Percentiles rank a stretch among this genome's conserved stretches.
Conservation (phyloP, 2,888 invertebrate genomes). For the Drosophila aldrichi region DNA sequence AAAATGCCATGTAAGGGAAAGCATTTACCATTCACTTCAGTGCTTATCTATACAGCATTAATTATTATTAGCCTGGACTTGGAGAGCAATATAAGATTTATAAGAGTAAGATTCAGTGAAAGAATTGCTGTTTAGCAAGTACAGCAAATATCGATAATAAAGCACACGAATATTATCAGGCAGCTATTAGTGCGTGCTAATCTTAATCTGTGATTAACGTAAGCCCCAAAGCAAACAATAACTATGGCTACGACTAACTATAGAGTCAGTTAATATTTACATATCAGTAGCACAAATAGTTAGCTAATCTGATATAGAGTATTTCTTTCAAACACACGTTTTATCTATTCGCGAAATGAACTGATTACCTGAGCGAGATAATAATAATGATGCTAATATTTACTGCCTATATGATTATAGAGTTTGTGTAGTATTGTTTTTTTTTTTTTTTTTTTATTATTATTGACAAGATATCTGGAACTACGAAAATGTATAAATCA, state of each 20-base stretch:
- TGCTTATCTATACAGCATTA: conserved; percentile 19
- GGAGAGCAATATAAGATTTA: conserved; percentile 30
- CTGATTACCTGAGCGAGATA: neutral
- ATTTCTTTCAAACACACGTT: neutral
- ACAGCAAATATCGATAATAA: neutral
- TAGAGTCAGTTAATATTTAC: neutral
- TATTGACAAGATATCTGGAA: neutral
- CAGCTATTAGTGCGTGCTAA: conserved; percentile 34
- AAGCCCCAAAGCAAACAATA: neutral
- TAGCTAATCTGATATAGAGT: neutral
- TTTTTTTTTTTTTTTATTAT: neutral
- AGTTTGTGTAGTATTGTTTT: too few relatives aligned
- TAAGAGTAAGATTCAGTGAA: neutral
- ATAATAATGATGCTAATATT: neutral
- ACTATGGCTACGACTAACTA: neutral
- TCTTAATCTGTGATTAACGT: conserved; percentile 30
- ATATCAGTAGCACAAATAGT: neutral
- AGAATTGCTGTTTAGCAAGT: neutral
- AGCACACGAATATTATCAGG: conserved; percentile 11
- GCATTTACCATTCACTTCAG: neutral
- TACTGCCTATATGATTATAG: neutral
- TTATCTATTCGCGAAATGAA: neutral
- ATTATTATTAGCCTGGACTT: conserved; percentile 4
- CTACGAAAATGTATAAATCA: neutral
- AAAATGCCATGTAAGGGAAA: neutral